Evolutionary conservation across 2,888 invertebrate species (phyloP).

Genomic region (Scaptomyza cyrtandrae): DNA sequence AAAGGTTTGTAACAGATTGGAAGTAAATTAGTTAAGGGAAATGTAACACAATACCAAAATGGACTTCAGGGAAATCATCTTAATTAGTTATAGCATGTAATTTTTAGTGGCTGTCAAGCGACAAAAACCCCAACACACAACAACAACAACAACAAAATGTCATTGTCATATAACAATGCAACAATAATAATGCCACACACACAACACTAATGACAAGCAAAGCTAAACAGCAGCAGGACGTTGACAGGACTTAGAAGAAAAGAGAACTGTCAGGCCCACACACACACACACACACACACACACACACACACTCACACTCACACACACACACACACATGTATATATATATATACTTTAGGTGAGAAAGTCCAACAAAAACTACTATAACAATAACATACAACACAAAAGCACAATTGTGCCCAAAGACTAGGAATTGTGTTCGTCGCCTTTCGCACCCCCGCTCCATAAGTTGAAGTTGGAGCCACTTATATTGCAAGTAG

Average conservation of each 20-base stretch:
- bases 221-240: slow-evolving; percentile 36
- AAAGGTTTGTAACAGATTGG: slow-evolving; percentile 35
- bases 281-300: slow-evolving; percentile 31
- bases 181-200: slow-evolving; percentile 26
- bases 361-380: slow-evolving; percentile 58
- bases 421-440: slow-evolving; percentile 47
- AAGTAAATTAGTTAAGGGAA: slow-evolving; percentile 47
- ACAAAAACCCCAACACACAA: slow-evolving; percentile 13
- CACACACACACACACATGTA: slow-evolving; percentile 29
- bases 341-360: slow-evolving; percentile 5
- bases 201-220: slow-evolving; percentile 61
- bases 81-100: slow-evolving; percentile 75
- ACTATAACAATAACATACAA: slow-evolving; percentile 70
- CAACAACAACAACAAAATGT: slow-evolving; percentile 38
- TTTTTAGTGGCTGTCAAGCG: slow-evolving; percentile 62
- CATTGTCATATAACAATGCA: slow-evolving; percentile 49
- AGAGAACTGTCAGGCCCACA: slow-evolving; percentile 56
- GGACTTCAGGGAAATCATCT: slow-evolving; percentile 34
- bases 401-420: slow-evolving; percentile 70
- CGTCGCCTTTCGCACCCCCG: background rate
- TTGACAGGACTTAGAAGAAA: slow-evolving; percentile 30
- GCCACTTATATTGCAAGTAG: slow-evolving; percentile 69
- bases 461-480: background rate
- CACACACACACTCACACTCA: slow-evolving; percentile 29
- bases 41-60: slow-evolving; percentile 1